A percentile compares a stretch with the other conserved stretches of the same genome.
These are phyloP conservation scores for Pitta sordida DNA, from an alignment of 2,113 vertebrate genomes.

Conservation along the genomic window DNA sequence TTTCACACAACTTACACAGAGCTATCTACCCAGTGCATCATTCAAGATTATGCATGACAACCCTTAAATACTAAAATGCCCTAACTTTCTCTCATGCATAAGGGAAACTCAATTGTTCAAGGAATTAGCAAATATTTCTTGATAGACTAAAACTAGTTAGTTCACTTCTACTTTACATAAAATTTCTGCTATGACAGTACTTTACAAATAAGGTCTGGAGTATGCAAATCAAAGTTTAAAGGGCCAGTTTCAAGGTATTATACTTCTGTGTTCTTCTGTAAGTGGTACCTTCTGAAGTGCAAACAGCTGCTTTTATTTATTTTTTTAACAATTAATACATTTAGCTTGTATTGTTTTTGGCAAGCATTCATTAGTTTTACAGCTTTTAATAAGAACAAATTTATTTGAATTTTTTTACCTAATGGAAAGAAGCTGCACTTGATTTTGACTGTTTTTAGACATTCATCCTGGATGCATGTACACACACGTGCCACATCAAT, in stretches of 20 bases:
- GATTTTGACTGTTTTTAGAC: neutral
- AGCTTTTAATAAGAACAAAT: neutral
- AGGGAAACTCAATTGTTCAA: neutral
- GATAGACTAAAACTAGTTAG: neutral
- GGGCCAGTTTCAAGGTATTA: neutral
- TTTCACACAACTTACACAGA: neutral
- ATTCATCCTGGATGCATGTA: neutral
- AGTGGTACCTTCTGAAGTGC: neutral
- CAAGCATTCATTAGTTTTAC: neutral
- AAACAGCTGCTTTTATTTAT: neutral
- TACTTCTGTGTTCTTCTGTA: neutral
- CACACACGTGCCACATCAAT: neutral
- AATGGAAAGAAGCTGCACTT: neutral
- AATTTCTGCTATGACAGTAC: neutral
- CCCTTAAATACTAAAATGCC: neutral
- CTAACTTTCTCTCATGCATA: neutral
- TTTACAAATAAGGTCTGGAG: neutral
- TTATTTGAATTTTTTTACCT: neutral
- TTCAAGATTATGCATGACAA: neutral
- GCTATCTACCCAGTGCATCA: neutral
- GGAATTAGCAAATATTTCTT: neutral
- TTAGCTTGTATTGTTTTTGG: neutral
- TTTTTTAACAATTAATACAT: neutral
- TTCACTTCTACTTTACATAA: neutral
- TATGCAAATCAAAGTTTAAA: neutral